Evolutionary conservation across 2,113 vertebrate genomes (phyloP).

Genomic region (Rhynchopsitta pachyrhyncha): DNA sequence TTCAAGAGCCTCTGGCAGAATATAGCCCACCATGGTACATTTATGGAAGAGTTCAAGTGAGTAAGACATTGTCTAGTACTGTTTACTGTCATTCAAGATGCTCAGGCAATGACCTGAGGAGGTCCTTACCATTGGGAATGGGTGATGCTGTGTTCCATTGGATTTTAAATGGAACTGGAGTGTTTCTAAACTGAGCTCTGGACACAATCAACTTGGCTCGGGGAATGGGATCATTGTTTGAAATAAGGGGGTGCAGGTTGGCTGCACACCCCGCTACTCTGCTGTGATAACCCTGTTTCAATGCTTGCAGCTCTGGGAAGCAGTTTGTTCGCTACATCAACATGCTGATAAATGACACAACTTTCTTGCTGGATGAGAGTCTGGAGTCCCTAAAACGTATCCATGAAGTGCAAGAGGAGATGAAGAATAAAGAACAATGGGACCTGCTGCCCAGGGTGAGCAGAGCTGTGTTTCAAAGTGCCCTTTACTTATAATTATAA

Average conservation of each 20-base stretch:
- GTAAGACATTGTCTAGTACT: constrained; percentile 44
- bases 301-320: constrained; percentile 88
- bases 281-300: background rate
- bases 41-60: constrained; percentile 99
- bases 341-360: constrained; percentile 99
- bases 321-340: constrained; percentile 99
- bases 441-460: constrained; percentile 93
- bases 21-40: constrained; percentile 95
- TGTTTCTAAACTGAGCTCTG: background rate
- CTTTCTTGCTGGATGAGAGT: constrained; percentile 96
- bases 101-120: background rate
- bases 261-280: background rate
- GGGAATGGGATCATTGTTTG: background rate
- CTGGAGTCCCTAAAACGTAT: constrained; percentile 98
- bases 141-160: background rate
- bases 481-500: background rate
- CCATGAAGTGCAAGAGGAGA: constrained; percentile 97
- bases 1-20: constrained; percentile 99
- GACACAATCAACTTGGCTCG: background rate
- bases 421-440: constrained; percentile 99
- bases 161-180: background rate
- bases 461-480: constrained; percentile 28
- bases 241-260: background rate
- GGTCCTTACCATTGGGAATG: background rate
- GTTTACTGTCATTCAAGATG: background rate